Base-by-base conservation (phyloP, 2,113 vertebrate species). In the Alethe castanea region DNA sequence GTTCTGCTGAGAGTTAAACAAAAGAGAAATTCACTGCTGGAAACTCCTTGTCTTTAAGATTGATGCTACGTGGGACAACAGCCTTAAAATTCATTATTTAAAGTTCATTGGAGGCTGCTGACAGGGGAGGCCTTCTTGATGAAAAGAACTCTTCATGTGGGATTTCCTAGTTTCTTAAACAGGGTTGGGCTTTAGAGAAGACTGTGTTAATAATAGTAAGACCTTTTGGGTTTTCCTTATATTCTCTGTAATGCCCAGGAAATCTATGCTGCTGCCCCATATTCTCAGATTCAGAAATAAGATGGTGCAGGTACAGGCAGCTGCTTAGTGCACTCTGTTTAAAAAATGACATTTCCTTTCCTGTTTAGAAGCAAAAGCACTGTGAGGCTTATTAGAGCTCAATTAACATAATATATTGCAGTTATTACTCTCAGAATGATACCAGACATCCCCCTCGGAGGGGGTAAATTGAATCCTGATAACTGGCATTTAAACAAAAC, bases 321-420 rank as follows among this genome's bases (percentile, higher is more conserved):
- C n/a, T 61, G 54, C 73, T 92, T 94, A 76, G 85, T 94, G 65
- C 8, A 59, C 17, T 90, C 20, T 23, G 20, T 80, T 90, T 83
- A 8, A 94, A 86, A 93, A 91, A 70, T 83, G 73, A 69, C 66
- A 72, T 95, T 96, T 97, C 69, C 47, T 83, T 59, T 95, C 61
- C 69, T 92, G 61, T 94, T 96, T 86, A 77, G 92, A 97, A 94
- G 81, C 92, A 94, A 95, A 94, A 96, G 40, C 57, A 62, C 85
- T 44, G 65, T 96, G 91, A 81, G 78, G 73, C 89, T 97, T 96
- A 96, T 88, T 94, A 97, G 90, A 74, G 72, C 81, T 95, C 81
- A 94, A 96, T 97, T 95, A 96, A 89, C 71, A 91, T 93, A 96
- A 92, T 97, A 64, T 93, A 96, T 97, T 96, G 85, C 92, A 90